Conservation (phyloP, 2,113 vertebrate genomes). For the Coturnix japonica region DNA sequence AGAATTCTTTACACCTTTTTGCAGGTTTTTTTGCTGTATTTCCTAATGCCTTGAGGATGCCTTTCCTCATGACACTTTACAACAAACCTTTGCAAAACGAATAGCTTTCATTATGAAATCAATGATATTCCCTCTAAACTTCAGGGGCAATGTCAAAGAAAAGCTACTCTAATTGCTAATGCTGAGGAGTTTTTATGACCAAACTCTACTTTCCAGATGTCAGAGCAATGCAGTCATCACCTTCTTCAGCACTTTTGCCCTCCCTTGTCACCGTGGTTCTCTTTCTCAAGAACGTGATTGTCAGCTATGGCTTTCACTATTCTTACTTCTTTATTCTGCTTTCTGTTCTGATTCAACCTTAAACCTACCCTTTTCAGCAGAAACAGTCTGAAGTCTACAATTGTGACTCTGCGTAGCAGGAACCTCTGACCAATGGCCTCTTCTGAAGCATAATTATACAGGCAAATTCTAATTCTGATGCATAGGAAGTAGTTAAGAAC, state of each 20-base stretch:
- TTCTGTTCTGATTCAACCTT: neutral
- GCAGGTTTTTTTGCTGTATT: constrained; percentile 11
- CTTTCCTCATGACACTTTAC: neutral
- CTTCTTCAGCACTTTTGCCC: constrained; percentile 42
- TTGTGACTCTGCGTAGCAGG: neutral
- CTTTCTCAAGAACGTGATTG: constrained; percentile 1
- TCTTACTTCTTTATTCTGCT: neutral
- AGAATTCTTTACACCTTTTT: neutral
- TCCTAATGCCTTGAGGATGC: constrained; percentile 1
- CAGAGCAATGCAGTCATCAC: constrained; percentile 37
- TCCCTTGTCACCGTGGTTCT: constrained; percentile 35
- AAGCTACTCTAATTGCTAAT: constrained; percentile 58
- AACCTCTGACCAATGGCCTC: neutral
- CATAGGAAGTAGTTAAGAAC: neutral
- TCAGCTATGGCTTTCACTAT: constrained; percentile 16
- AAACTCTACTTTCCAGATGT: constrained; percentile 44
- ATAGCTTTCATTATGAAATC: constrained; percentile 63
- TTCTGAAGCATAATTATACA: neutral
- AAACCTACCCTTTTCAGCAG: neutral
- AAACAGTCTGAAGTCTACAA: neutral
- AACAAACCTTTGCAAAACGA: constrained; percentile 54
- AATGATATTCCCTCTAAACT: constrained; percentile 44
- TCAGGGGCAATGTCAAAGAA: constrained; percentile 53
- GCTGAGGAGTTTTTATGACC: constrained; percentile 26
- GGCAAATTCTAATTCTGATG: constrained; percentile 1